These are phyloP conservation scores for Caretta caretta DNA, from an alignment of 2,113 vertebrate species.

Conservation along the genomic window DNA sequence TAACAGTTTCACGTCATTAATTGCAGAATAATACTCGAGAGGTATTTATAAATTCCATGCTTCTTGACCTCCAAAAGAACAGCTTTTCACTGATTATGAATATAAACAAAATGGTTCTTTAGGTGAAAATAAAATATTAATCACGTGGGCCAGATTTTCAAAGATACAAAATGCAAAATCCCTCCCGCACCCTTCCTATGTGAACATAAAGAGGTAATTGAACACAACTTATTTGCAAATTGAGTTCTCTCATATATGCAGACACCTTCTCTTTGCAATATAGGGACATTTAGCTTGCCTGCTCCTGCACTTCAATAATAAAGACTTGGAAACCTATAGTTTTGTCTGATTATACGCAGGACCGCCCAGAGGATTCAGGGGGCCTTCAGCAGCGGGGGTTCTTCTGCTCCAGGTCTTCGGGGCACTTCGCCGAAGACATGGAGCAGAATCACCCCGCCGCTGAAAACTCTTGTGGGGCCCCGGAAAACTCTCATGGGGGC, in stretches of 20 bases:
- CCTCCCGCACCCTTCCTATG: not conserved
- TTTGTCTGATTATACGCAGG: not conserved
- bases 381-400: too few species aligned
- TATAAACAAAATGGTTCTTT: conserved; percentile 51
- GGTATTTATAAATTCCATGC: conserved; percentile 28
- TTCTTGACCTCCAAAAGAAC: conserved; percentile 40
- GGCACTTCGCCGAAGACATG: too few species aligned
- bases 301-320: not conserved
- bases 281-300: not conserved
- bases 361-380: too few species aligned
- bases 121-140: conserved; percentile 50
- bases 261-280: not conserved
- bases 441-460: too few species aligned
- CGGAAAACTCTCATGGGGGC: too few species aligned
- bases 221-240: conserved; percentile 20
- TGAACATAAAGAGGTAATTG: conserved; percentile 27
- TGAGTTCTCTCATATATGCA: not conserved
- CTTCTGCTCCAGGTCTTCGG: too few species aligned
- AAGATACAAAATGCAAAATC: not conserved
- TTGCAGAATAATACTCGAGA: conserved; percentile 47
- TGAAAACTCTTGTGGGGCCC: too few species aligned
- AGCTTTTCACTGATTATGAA: conserved; percentile 39
- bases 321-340: not conserved
- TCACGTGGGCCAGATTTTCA: not conserved
- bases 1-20: conserved; percentile 34